Percentiles rank a stretch among this genome's conserved stretches.
Conservation (phyloP, 2,113 vertebrate genomes). For the Colossoma macropomum region DNA sequence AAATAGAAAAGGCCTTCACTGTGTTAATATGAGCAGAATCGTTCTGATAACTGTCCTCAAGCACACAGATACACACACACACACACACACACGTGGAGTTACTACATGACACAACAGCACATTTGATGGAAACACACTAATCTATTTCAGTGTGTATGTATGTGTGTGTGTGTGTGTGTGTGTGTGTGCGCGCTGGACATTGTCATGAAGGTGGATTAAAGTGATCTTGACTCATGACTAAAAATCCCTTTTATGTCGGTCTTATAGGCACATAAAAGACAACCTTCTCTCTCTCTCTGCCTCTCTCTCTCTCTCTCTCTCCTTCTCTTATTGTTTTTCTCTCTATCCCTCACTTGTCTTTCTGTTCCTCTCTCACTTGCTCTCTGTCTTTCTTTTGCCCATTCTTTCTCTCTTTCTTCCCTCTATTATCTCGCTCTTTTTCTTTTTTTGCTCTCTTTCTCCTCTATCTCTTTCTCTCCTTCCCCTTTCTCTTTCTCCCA, state of each 20-base stretch:
- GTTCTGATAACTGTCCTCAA: not conserved
- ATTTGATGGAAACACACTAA: not conserved
- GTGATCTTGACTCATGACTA: slow-evolving; percentile 29
- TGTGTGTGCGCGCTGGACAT: not conserved
- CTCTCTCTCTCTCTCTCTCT: slow-evolving; percentile 8
- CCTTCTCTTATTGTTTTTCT: not conserved
- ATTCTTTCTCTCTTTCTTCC: no score
- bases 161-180: not conserved
- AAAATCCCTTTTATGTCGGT: not conserved
- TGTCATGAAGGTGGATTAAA: slow-evolving; percentile 30
- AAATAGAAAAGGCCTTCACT: not conserved
- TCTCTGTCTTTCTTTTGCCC: no score
- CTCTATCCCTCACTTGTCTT: no score
- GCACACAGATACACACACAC: not conserved
- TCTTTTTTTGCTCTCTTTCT: no score
- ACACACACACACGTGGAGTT: not conserved
- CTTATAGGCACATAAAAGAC: slow-evolving; percentile 14
- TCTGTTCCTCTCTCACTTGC: no score
- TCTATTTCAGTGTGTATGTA: not conserved
- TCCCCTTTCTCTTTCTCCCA: no score
- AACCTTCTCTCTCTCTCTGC: slow-evolving; percentile 1
- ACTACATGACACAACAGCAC: not conserved
- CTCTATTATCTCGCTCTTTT: no score
- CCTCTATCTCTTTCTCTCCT: no score
- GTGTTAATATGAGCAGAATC: not conserved